Conservation (phyloP, 2,113 vertebrate genomes). For the Halichoeres trimaculatus region DNA sequence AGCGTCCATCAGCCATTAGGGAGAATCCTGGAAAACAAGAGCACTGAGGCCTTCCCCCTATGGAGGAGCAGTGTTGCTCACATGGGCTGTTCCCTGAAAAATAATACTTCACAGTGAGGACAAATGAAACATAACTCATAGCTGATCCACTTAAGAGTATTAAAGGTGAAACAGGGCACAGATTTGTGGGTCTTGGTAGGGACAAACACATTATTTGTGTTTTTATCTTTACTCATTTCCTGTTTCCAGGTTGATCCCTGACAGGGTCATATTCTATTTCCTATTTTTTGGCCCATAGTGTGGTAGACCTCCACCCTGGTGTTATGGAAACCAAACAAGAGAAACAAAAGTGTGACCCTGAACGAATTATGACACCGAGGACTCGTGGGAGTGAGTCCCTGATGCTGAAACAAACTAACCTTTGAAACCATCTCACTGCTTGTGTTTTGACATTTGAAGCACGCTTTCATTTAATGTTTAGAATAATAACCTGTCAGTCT, state of each 20-base stretch:
- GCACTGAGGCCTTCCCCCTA: slow-evolving; percentile 81
- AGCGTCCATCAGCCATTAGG: slow-evolving; percentile 84
- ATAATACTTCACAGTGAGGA: neutral
- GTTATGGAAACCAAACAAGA: slow-evolving; percentile 63
- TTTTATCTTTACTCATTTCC: slow-evolving; percentile 40
- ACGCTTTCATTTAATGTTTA: slow-evolving; percentile 29
- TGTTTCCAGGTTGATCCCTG: slow-evolving; percentile 59
- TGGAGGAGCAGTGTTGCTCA: slow-evolving; percentile 85
- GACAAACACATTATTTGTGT: slow-evolving; percentile 38
- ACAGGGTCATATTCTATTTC: slow-evolving; percentile 62
- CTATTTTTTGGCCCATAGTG: slow-evolving; percentile 24
- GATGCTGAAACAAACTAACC: slow-evolving; percentile 45
- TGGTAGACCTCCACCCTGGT: slow-evolving; percentile 56
- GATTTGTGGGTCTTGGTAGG: slow-evolving; percentile 20
- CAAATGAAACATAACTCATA: slow-evolving; percentile 15
- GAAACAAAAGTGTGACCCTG: slow-evolving; percentile 48
- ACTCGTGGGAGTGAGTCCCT: slow-evolving; percentile 18
- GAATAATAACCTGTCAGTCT: slow-evolving; percentile 37
- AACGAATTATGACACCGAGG: slow-evolving; percentile 13
- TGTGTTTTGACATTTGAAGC: slow-evolving; percentile 52
- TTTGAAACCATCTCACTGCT: slow-evolving; percentile 42
- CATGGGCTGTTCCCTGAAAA: slow-evolving; percentile 86
- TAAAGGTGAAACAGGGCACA: slow-evolving; percentile 32
- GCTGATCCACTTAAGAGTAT: slow-evolving; percentile 5
- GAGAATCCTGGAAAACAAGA: slow-evolving; percentile 89